These are phyloP conservation scores for Brienomyrus brachyistius DNA, from an alignment of 2,113 vertebrate genomes.

Conservation along the genomic window DNA sequence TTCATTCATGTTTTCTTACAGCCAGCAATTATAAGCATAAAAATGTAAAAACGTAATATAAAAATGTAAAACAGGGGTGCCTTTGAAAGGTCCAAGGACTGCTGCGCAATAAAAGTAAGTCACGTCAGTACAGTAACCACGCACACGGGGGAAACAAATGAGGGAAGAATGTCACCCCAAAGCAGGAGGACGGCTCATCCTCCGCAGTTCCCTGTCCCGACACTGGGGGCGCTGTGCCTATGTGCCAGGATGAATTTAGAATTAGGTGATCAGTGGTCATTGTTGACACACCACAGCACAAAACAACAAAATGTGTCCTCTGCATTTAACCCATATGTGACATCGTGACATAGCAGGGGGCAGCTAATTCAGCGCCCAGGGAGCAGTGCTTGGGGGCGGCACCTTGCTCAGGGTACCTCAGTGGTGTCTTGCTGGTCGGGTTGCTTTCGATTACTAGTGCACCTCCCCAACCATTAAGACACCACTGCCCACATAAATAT, in stretches of 20 bases:
- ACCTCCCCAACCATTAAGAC: too few species aligned
- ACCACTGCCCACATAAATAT: too few species aligned
- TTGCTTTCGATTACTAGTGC: too few species aligned
- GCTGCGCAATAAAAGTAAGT: neutral
- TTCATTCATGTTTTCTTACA: neutral
- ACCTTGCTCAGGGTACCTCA: too few species aligned
- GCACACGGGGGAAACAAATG: neutral
- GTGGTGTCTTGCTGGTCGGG: too few species aligned
- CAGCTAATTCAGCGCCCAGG: too few species aligned
- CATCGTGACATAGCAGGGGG: too few species aligned
- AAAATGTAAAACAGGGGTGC: neutral
- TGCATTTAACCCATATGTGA: too few species aligned
- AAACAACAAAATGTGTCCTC: too few species aligned
- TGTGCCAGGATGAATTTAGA: neutral
- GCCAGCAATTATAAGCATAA: neutral
- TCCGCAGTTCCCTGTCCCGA: neutral
- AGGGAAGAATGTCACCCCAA: neutral
- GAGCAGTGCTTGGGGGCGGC: too few species aligned
- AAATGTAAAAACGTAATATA: neutral
- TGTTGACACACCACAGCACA: too few species aligned
- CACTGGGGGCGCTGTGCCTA: neutral
- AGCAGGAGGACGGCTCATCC: neutral
- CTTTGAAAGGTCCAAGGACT: neutral
- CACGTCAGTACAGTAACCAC: neutral
- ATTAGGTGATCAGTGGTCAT: too few species aligned